Evolutionary conservation across 2,888 invertebrate genomes (phyloP), one percentile per base, ranked within the genome.

Genomic region (Dasysyrphus tricinctus): DNA sequence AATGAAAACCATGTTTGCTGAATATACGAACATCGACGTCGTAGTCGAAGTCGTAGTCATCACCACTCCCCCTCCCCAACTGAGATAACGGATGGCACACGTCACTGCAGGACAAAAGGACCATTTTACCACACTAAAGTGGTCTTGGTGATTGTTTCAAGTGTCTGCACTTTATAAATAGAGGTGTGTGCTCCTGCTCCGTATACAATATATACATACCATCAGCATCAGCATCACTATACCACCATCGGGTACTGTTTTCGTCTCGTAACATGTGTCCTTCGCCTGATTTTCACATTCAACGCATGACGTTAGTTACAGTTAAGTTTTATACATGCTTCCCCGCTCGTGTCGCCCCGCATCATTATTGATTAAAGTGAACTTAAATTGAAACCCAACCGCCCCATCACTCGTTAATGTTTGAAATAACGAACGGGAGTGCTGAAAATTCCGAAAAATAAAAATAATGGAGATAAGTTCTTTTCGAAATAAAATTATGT

Each of bases 111-210:
- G 67, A 81, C 74, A 86, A 85, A 86, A 78, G 85, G 65, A 75
- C 72, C 74, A 78, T 77, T 85, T 85, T 57, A 70, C 77, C 81
- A 81, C 74, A 70, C 56, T 65, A 78, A 86, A 86, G 81, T 86
- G 78, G 77, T 70, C 78, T 74, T 78, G 44, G 85, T 81, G 85
- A 86, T 86, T 86, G 85, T 86, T 86, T 86, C 74, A 86, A 86
- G 85, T 86, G 81, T 57, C 85, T 81, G 77, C 81, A 81, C 85
- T 86, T 86, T 74, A 86, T 86, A 81, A 81, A 81, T 74, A 81
- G 54, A 78, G 69, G 39, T 65, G 44, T 65, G 47, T 59, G 59
- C 54, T 39, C 44, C 12, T 39, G 12, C 42, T 67, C 9, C 14
- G 5, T 32, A n/a, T 32, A n/a, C n/a, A n/a, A n/a, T n/a, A n/a